A percentile compares a stretch with the other conserved stretches of the same genome.
These are phyloP conservation scores for Ephialtes manifestator DNA, from an alignment of 2,888 invertebrate species.

Conservation along the genomic window DNA sequence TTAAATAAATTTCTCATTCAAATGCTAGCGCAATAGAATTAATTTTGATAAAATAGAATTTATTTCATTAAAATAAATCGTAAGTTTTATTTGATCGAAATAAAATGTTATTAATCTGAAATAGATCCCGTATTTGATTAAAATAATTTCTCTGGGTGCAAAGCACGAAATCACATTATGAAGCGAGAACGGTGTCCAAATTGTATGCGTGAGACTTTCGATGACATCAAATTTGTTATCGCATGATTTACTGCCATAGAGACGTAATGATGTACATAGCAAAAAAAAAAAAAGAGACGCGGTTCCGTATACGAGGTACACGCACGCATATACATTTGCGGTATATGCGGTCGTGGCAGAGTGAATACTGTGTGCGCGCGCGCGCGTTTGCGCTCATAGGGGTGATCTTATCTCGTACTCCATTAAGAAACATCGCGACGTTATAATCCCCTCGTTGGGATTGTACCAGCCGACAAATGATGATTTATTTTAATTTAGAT, in stretches of 20 bases:
- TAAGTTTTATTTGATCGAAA: too few species aligned
- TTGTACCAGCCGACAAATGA: slow-evolving; percentile 74
- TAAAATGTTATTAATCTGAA: too few species aligned
- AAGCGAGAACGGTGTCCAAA: slow-evolving; percentile 24
- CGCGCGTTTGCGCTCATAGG: slow-evolving; percentile 46
- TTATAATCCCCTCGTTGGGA: slow-evolving; percentile 73
- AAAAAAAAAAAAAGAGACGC: slow-evolving; percentile 41
- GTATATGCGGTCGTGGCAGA: slow-evolving; percentile 31
- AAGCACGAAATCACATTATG: background rate
- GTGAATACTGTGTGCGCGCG: slow-evolving; percentile 46
- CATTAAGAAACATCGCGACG: slow-evolving; percentile 77
- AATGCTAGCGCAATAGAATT: too few species aligned
- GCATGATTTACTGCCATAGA: slow-evolving; percentile 70
- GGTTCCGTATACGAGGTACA: slow-evolving; percentile 56
- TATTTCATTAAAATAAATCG: too few species aligned
- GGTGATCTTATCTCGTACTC: slow-evolving; percentile 77
- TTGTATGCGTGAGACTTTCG: slow-evolving; percentile 52
- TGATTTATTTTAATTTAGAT: slow-evolving; percentile 77
- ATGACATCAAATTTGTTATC: slow-evolving; percentile 70
- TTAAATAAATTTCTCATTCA: too few species aligned
- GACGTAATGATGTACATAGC: slow-evolving; percentile 45
- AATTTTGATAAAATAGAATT: too few species aligned
- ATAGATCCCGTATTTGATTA: too few species aligned
- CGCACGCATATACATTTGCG: slow-evolving; percentile 61
- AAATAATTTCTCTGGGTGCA: too few species aligned